These are phyloP conservation scores for Iselma pallidipennis DNA, from an alignment of 2,888 invertebrate species.

Conservation along the genomic window DNA sequence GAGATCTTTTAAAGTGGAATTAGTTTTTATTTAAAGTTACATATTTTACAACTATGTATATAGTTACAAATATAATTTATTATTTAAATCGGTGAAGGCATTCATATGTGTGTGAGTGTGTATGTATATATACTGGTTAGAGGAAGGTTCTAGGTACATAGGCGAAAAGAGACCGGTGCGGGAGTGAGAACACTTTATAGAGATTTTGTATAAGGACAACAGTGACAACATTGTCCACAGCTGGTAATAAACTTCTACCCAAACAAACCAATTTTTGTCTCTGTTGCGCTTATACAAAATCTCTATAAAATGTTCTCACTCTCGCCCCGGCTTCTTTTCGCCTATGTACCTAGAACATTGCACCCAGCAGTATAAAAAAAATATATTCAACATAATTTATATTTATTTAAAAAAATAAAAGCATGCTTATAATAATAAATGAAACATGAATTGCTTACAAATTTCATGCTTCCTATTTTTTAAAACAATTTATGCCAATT, in stretches of 20 bases:
- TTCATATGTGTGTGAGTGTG: background rate
- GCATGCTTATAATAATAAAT: constrained; percentile 11
- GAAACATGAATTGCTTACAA: constrained; percentile 18
- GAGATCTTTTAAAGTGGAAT: background rate
- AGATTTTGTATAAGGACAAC: too few species aligned
- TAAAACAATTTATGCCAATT: constrained; percentile 13
- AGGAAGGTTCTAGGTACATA: too few species aligned
- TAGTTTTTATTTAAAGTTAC: constrained; percentile 1
- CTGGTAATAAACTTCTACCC: too few species aligned
- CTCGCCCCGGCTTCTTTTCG: too few species aligned
- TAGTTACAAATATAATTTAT: constrained; percentile 23
- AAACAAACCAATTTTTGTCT: too few species aligned
- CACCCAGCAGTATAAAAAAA: background rate
- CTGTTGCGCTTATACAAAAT: too few species aligned
- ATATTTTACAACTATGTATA: constrained; percentile 14
- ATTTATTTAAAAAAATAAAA: constrained; percentile 18
- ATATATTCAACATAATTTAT: constrained; percentile 13
- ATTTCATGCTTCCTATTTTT: constrained; percentile 13
- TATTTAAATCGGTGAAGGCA: constrained; percentile 1
- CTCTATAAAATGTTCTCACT: too few species aligned
- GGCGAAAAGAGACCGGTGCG: too few species aligned
- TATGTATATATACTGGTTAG: too few species aligned
- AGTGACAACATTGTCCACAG: too few species aligned
- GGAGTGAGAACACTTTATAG: too few species aligned
- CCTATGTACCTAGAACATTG: too few species aligned